Evolutionary conservation across 1,140 invertebrate genomes (phyloP).

Genomic region (Ceratitis capitata): DNA sequence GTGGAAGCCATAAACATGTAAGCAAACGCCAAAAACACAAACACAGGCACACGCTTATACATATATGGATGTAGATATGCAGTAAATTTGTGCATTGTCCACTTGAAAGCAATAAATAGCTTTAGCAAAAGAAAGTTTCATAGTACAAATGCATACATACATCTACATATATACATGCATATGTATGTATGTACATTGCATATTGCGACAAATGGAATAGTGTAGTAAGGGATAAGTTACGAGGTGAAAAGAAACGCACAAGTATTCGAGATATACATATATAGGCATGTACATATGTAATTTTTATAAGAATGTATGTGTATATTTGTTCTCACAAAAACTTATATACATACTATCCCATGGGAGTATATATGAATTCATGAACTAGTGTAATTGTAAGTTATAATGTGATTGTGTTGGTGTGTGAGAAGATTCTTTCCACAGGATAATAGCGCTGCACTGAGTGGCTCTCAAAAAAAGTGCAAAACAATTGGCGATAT

Average conservation of each 20-base stretch:
- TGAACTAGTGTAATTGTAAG: not conserved
- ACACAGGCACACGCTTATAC: not conserved
- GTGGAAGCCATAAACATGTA: not conserved
- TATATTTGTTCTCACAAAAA: no score
- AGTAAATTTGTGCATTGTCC: no score
- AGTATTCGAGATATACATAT: no score
- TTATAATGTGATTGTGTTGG: not conserved
- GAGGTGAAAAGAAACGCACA: no score
- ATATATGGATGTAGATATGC: not conserved
- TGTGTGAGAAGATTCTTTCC: not conserved
- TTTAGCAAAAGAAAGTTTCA: not conserved
- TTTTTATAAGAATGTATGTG: no score
- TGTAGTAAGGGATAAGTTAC: no score
- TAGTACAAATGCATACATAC: not conserved
- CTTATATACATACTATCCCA: no score
- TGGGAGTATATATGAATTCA: no score
- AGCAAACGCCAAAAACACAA: not conserved
- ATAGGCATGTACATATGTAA: no score
- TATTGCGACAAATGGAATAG: no score
- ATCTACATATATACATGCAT: no score
- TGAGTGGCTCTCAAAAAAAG: not conserved
- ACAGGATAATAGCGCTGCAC: not conserved
- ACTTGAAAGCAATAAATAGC: not conserved
- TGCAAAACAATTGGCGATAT: not conserved
- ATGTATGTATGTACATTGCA: no score